Conservation (phyloP, 1,140 invertebrate genomes). For the Harpegnathos saltator region DNA sequence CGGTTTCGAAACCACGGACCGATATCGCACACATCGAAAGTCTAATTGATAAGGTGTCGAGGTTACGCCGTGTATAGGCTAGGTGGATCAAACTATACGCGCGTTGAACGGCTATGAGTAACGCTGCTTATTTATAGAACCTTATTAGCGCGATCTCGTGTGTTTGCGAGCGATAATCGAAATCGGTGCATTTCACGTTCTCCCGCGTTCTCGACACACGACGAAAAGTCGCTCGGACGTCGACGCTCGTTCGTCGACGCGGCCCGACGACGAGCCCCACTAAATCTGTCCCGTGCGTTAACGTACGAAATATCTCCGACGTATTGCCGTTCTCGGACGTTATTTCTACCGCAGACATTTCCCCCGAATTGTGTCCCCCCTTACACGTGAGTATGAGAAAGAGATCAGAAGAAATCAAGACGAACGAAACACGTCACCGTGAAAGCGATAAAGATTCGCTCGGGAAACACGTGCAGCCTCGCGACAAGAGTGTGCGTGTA, state of each 20-base stretch:
- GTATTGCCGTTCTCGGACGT: not conserved
- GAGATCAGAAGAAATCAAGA: not conserved
- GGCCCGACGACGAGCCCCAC: too few relatives aligned
- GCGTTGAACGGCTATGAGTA: slow-evolving; percentile 33
- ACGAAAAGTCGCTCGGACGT: slow-evolving; percentile 24
- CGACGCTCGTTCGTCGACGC: not conserved
- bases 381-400: not conserved
- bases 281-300: too few relatives aligned
- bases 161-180: slow-evolving; percentile 28
- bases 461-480: slow-evolving; percentile 51
- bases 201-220: slow-evolving; percentile 18
- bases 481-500: slow-evolving; percentile 50
- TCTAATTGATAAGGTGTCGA: slow-evolving; percentile 27
- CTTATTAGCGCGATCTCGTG: slow-evolving; percentile 20
- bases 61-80: slow-evolving; percentile 1
- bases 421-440: slow-evolving; percentile 23
- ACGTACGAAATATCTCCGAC: too few relatives aligned
- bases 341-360: slow-evolving; percentile 6
- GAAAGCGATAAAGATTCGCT: slow-evolving; percentile 48
- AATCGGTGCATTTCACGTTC: slow-evolving; percentile 25
- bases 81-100: slow-evolving; percentile 31
- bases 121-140: slow-evolving; percentile 31
- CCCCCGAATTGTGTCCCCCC: not conserved
- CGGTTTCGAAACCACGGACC: not conserved
- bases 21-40: not conserved